These are phyloP conservation scores for Lordiphosa fenestrarum DNA, from an alignment of 2,888 invertebrate genomes.

Conservation along the genomic window DNA sequence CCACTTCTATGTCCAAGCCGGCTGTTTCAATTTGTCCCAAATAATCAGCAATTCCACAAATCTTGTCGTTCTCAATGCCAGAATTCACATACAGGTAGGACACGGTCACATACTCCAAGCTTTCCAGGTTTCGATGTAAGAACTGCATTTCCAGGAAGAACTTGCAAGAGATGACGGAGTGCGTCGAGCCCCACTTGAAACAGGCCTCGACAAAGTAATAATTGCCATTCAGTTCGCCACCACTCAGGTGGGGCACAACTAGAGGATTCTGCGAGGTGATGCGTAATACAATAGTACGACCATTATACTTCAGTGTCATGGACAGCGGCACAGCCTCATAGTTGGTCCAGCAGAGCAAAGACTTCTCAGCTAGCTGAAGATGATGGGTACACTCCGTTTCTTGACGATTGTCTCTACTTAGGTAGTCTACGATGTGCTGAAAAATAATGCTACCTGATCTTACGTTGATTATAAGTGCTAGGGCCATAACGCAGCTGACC, in stretches of 20 bases:
- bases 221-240: slow-evolving; percentile 12
- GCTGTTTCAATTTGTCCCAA: slow-evolving; percentile 14
- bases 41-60: slow-evolving; percentile 22
- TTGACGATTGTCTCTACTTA: too few species aligned
- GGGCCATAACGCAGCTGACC: too few species aligned
- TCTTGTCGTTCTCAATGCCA: neutral
- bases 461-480: too few species aligned
- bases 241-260: slow-evolving; percentile 27
- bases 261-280: neutral
- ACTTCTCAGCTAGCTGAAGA: rapidly evolving
- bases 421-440: too few species aligned
- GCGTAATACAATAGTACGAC: slow-evolving; percentile 32
- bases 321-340: slow-evolving; percentile 40
- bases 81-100: slow-evolving; percentile 33
- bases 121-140: slow-evolving; percentile 28
- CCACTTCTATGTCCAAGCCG: slow-evolving; percentile 38
- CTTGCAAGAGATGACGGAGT: slow-evolving; percentile 22
- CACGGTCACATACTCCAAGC: slow-evolving; percentile 32
- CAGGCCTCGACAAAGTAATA: slow-evolving; percentile 51
- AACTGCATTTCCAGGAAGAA: slow-evolving; percentile 52
- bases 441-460: too few species aligned
- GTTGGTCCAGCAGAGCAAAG: slow-evolving; percentile 29
- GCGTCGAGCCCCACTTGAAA: slow-evolving; percentile 55
- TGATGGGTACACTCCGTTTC: too few species aligned
- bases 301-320: slow-evolving; percentile 48